Evolutionary conservation across 2,888 invertebrate species (phyloP).

Genomic region (Agriopis marginaria): DNA sequence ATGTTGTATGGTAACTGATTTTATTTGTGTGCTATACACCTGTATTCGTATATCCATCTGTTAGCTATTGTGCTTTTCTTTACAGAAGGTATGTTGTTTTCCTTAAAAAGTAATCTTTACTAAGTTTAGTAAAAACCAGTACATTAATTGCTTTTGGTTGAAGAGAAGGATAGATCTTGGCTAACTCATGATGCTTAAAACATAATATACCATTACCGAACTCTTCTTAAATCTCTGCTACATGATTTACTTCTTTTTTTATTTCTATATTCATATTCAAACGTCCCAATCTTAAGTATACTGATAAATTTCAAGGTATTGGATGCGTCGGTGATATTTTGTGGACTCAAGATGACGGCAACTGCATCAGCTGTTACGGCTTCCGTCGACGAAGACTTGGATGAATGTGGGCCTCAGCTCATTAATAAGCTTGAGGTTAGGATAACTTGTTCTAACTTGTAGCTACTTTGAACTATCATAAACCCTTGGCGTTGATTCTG

Average conservation of each 20-base stretch:
- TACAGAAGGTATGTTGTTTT: no score
- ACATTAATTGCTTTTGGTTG: no score
- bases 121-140: no score
- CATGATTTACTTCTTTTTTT: not conserved
- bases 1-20: no score
- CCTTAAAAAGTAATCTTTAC: no score
- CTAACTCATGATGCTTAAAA: no score
- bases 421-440: slow-evolving; percentile 90
- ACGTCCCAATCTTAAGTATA: not conserved
- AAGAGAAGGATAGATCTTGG: no score
- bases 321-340: slow-evolving; percentile 61
- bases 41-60: no score
- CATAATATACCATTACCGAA: no score
- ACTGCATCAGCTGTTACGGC: slow-evolving; percentile 79
- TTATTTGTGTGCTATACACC: no score
- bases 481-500: no score
- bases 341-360: slow-evolving; percentile 62
- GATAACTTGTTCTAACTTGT: not conserved
- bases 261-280: not conserved
- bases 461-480: not conserved
- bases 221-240: not conserved
- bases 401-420: slow-evolving; percentile 90
- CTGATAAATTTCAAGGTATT: slow-evolving; percentile 1
- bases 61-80: no score
- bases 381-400: slow-evolving; percentile 84